Percentiles rank a stretch among this genome's conserved stretches.
Conservation (phyloP, 2,113 vertebrate genomes). For the Pangasianodon hypophthalmus region DNA sequence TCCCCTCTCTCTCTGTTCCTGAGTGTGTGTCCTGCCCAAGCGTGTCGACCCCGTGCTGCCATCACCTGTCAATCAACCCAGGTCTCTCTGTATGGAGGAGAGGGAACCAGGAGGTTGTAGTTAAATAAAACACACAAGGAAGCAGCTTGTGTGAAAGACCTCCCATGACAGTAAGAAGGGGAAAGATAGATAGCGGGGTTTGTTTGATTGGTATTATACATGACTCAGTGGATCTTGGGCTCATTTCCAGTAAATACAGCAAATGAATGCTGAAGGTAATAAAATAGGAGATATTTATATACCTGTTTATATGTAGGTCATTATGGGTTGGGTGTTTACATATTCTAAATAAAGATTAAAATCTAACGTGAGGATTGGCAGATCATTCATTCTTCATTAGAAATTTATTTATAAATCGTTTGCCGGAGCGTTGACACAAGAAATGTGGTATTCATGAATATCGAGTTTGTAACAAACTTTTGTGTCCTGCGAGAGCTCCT, state of each 20-base stretch:
- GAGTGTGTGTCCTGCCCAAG: constrained; percentile 8
- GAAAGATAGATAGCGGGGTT: background rate
- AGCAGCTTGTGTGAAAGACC: background rate
- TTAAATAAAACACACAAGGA: constrained; percentile 39
- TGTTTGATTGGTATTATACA: background rate
- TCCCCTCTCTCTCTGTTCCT: constrained; percentile 29
- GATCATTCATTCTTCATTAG: background rate
- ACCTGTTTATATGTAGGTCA: background rate
- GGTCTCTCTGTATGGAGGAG: constrained; percentile 3
- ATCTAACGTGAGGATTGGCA: background rate
- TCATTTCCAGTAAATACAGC: constrained; percentile 6
- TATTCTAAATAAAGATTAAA: background rate
- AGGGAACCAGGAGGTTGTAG: constrained; percentile 2
- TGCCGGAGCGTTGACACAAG: background rate
- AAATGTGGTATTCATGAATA: background rate
- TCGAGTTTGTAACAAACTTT: background rate
- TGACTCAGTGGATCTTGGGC: background rate
- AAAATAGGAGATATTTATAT: background rate
- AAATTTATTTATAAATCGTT: background rate
- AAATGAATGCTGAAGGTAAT: background rate
- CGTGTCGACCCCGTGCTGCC: constrained; percentile 17
- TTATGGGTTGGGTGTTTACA: background rate
- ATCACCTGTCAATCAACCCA: constrained; percentile 45
- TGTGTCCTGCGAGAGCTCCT: background rate
- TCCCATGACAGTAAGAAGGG: background rate